Base-by-base conservation (phyloP, 2,888 invertebrate species). In the Tenodera sinensis region DNA sequence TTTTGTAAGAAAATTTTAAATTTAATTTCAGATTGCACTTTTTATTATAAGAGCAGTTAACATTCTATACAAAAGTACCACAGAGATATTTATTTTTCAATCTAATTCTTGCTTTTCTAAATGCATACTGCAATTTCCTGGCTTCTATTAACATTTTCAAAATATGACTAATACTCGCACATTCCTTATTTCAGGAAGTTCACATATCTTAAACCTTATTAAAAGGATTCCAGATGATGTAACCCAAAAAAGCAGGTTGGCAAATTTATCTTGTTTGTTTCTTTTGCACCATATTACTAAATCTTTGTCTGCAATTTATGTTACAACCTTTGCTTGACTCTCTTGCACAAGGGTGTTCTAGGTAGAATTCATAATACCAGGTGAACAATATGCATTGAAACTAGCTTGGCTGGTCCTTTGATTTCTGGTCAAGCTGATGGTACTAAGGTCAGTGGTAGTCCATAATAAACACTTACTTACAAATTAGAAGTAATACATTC, bases 141-240 rank as follows among this genome's bases (percentile, higher is more conserved):
- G 54, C 54, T 71, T 71, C 25, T 71, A 71, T 71, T 71, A 71
- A 71, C 54, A 20, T 25, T 71, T 71, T 71, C 54, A 71, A 71
- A 71, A 71, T 71, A 71, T 71, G 20, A 71, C 54, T 71, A 71
- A 71, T 71, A 71, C 20, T 20, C 54, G 54, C 54, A 71, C 20
- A 71, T 71, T 71, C 20, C 54, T 71, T 20, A 25, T 71, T 71
- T 71, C 54, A 71, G 54, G 54, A 71, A 71, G 25, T 25, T 71
- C 54, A 20, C 20, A 71, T 71, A 71, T 71, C 54, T 71, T 71
- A 71, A 71, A 71, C 86, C 81, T 86, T 86, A 86, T 86, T 86
- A 86, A 86, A 86, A 25, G 86, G 86, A 86, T 86, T 86, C 71
- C 86, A 86, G 86, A 86, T 86, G 86, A 86, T 71, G 86, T 86